phyloP scores from a whole-genome alignment of 2,113 vertebrate species.

The Limnothrissa miodon region DNA sequence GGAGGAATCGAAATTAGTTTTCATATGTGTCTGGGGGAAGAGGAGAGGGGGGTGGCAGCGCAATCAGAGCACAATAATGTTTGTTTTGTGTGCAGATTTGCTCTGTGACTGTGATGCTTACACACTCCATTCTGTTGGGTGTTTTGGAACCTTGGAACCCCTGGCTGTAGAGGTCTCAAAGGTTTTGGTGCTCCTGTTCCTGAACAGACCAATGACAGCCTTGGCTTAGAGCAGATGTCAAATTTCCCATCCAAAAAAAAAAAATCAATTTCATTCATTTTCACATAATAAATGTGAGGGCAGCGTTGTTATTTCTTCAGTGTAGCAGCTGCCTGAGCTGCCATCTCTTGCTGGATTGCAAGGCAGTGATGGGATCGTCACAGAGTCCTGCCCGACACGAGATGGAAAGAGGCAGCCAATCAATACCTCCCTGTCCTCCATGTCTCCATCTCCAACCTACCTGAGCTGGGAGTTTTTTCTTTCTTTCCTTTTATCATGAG shows the following conservation, averaged over 20 bases:
- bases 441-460: not conserved
- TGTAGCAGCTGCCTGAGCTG: not conserved
- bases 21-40: not conserved
- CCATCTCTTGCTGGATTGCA: not conserved
- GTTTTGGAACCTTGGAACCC: not conserved
- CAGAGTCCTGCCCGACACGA: not conserved
- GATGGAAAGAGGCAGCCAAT: not conserved
- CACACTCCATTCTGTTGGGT: not conserved
- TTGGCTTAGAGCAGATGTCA: not conserved
- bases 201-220: not conserved
- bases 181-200: not conserved
- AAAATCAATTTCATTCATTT: not conserved
- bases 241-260: not conserved
- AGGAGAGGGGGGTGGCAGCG: not conserved
- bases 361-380: constrained; percentile 12
- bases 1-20: constrained; percentile 22
- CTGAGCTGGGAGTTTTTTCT: not conserved
- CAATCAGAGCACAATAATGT: not conserved
- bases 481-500: not conserved
- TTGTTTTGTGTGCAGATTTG: not conserved
- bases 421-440: constrained; percentile 19
- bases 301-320: not conserved
- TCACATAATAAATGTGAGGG: constrained; percentile 1
- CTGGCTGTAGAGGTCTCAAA: too few relatives aligned
- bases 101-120: not conserved